Evolutionary conservation across 2,797 vertebrate species (phyloP).

Genomic region (Gephyroberyx darwinii): DNA sequence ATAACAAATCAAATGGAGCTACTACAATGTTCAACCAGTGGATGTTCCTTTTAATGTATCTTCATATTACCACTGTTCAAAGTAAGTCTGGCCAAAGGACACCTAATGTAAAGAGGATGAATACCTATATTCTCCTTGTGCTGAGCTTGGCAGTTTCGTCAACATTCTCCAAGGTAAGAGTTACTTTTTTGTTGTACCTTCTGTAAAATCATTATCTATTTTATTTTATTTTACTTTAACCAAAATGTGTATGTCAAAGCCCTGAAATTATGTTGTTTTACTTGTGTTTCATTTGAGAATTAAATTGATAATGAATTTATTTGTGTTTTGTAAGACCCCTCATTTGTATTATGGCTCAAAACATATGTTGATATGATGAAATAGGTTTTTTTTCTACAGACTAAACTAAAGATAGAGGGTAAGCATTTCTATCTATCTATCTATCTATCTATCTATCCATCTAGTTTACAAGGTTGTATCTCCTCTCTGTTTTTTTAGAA

Average conservation of each 20-base stretch:
- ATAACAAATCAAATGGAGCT: too few species aligned
- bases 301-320: too few species aligned
- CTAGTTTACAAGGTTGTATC: neutral
- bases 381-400: slow-evolving; percentile 22
- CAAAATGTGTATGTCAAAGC: too few species aligned
- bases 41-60: neutral
- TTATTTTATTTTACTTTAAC: neutral
- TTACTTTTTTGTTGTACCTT: neutral
- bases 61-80: neutral
- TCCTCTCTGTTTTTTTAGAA: slow-evolving; percentile 43
- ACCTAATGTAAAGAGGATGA: slow-evolving; percentile 30
- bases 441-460: too few species aligned
- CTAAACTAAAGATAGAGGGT: neutral
- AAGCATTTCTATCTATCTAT: neutral
- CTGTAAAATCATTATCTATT: neutral
- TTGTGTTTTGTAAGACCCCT: too few species aligned
- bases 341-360: too few species aligned
- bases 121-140: slow-evolving; percentile 22
- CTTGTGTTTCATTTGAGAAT: too few species aligned
- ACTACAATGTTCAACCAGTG: neutral
- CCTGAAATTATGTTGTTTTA: too few species aligned
- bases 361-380: neutral
- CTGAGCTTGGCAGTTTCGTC: slow-evolving; percentile 43
- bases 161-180: slow-evolving; percentile 23
- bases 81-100: neutral